These are phyloP conservation scores for Danaus melanippus DNA, from an alignment of 1,140 invertebrate genomes.

Conservation along the genomic window DNA sequence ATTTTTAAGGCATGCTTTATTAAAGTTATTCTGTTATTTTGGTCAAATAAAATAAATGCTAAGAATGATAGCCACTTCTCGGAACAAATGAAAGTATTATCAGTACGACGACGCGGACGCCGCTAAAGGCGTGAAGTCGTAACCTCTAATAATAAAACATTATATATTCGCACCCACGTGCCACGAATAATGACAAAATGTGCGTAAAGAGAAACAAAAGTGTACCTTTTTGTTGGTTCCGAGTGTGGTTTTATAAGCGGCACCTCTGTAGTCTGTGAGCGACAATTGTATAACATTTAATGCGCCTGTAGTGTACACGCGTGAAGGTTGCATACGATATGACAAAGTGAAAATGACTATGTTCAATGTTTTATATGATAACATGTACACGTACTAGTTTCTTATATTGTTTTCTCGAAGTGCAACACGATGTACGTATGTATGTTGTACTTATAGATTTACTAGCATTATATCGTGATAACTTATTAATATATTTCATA, in stretches of 20 bases:
- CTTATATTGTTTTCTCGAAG: no score
- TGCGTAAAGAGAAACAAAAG: conserved; percentile 53
- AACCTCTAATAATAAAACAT: conserved; percentile 67
- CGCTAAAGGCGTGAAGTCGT: conserved; percentile 63
- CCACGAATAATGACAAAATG: conserved; percentile 60
- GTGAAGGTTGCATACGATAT: conserved; percentile 5
- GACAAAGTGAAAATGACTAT: no score
- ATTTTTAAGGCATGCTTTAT: not conserved
- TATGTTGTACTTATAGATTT: no score
- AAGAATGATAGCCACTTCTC: conserved; percentile 47
- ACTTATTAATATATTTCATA: no score
- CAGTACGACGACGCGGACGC: conserved; percentile 32
- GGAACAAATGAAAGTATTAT: conserved; percentile 62
- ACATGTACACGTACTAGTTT: no score
- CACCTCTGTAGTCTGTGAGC: conserved; percentile 28
- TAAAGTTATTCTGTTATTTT: not conserved
- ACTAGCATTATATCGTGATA: no score
- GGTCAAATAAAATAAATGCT: conserved; percentile 7
- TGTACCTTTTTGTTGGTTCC: conserved; percentile 40
- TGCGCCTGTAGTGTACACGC: conserved; percentile 15
- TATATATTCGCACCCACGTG: conserved; percentile 67
- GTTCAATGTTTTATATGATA: no score
- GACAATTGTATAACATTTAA: conserved; percentile 33
- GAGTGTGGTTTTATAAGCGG: conserved; percentile 39
- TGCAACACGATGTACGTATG: no score